Evolutionary conservation across 2,888 invertebrate genomes (phyloP), one percentile per base, ranked within the genome.

Genomic region (Agrotis exclamationis): DNA sequence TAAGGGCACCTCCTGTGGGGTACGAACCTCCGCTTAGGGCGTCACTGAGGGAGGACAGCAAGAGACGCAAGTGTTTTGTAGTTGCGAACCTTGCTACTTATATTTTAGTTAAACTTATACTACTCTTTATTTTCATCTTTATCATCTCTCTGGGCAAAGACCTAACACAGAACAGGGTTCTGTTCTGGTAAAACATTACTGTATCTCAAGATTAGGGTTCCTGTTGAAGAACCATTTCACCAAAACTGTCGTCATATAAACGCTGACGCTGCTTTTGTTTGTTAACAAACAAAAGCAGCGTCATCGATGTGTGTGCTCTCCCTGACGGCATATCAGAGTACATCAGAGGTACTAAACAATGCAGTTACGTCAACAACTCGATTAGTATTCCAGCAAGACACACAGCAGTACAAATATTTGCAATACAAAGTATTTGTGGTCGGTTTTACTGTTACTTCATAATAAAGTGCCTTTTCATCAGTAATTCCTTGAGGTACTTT

Each of bases 351-450:
- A 48, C 64, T 7, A 39, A 66, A 71, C 64, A 62, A 63, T 67
- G 45, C 28, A 64, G 64, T 78, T 63, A 68, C 75, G 71, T 75
- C 79, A 78, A 39, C 45, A 16, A 54, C 20, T n/a, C 16, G n/a
- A 65, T 81, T 63, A 57, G 57, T 78, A 81, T 81, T 64, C 78
- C n/a, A 45, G 54, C 45, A 53, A 39, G 28, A 24, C 33, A 58
- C 60, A 13, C 13, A 22, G 64, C 20, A 70, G 65, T n/a, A 64
- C 48, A 45, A 57, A 62, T 48, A 75, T 68, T 69, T 71, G 54
- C 67, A 57, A 75, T 13, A 70, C 80, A 53, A 77, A 51, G 65
- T 58, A 58, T 64, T 56, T 51, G 50, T 51, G 39, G 6, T 22
- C 16, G 66, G 50, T 2, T 58, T 13, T 69, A 44, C 69, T 63